Evolutionary conservation across 2,113 vertebrate species (phyloP), one percentile per base, ranked within the genome.

Genomic region (Sinosuthora webbiana): DNA sequence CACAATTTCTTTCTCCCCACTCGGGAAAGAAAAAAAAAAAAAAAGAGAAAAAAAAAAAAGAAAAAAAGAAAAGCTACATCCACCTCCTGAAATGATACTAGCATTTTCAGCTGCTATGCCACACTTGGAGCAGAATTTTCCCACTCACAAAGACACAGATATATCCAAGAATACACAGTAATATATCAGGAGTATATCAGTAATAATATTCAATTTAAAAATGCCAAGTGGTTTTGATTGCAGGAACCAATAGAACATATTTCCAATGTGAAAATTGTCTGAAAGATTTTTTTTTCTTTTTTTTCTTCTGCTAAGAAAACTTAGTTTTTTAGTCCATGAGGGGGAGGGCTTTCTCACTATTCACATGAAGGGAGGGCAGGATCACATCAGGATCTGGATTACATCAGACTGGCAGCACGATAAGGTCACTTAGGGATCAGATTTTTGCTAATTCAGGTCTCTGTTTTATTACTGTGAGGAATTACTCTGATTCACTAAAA

Each of bases 381-480:
- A 95, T 68, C 70, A 75, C 23, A 0, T 85, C 91, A 93, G 47
- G 91, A 86, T 81, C 64, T 59, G 71, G 73, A 86, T 95, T 95
- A 93, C 79, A 71, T 90, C 94, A 96, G 89, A 79, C 74, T 82
- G 83, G 55, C 76, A 93, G 86, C 75, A 95, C 44, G 86, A 75
- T 74, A 84, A 93, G 82, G 90, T 95, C 95, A 94, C 60, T 91
- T 87, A 85, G 70, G 90, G 94, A 91, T 95, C 88, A 91, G 86
- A 95, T 82, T 91, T 92, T 93, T 89, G 86, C 92, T 95, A 93
- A 87, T 96, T 95, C 88, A 87, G 76, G 31, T 90, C 79, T 92
- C 77, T 68, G 30, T 18, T 90, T 94, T 94, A 93, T 92, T 92
- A 87, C 92, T 70, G 68, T 42, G 41, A 86, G 74, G 78, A 89